These are phyloP conservation scores for Ceuthmochares aereus DNA, from an alignment of 2,113 vertebrate genomes.

Conservation along the genomic window DNA sequence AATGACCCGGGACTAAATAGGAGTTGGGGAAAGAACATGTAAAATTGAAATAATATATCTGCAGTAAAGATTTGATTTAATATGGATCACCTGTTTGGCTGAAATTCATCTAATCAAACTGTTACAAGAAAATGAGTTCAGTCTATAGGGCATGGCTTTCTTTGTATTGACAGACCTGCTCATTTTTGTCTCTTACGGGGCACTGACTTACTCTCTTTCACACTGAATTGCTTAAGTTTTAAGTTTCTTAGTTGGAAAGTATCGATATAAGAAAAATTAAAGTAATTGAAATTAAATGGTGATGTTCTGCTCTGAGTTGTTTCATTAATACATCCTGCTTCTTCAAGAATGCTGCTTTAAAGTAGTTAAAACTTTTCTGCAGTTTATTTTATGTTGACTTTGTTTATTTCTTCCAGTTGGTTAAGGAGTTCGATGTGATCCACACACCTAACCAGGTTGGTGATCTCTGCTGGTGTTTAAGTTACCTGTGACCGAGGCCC, in stretches of 20 bases:
- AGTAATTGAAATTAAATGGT: not conserved
- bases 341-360: not conserved
- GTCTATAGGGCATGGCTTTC: not conserved
- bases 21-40: not conserved
- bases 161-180: not conserved
- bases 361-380: not conserved
- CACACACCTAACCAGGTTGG: constrained; percentile 74
- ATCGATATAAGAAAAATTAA: rapidly evolving
- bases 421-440: constrained; percentile 76
- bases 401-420: constrained; percentile 67
- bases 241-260: not conserved
- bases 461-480: not conserved
- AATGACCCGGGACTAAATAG: not conserved
- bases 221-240: not conserved
- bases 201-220: not conserved
- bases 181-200: not conserved
- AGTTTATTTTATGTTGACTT: not conserved
- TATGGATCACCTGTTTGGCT: rapidly evolving
- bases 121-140: not conserved
- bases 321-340: not conserved
- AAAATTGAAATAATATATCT: not conserved
- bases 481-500: not conserved
- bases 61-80: not conserved
- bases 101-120: not conserved
- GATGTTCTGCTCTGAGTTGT: not conserved